phyloP scores from a whole-genome alignment of 2,888 invertebrate genomes.

The Abrostola tripartita region DNA sequence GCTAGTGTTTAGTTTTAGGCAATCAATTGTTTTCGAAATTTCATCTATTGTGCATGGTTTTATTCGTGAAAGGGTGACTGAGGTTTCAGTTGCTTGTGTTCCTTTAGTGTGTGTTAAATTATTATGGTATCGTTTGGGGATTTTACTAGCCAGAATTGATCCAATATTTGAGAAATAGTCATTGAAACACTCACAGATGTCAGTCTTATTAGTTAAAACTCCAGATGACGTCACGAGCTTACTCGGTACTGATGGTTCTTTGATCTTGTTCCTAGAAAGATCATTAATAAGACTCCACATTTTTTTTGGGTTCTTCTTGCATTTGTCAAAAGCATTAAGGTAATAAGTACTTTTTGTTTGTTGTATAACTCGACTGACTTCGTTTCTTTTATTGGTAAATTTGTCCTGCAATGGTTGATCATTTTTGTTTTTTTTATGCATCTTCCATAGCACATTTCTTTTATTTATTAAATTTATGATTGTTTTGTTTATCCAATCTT shows the following conservation, averaged over 20 bases:
- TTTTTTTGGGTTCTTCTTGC: slow-evolving; percentile 19
- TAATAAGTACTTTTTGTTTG: slow-evolving; percentile 24
- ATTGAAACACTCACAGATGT: slow-evolving; percentile 41
- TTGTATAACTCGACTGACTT: slow-evolving; percentile 15
- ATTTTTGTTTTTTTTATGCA: slow-evolving; percentile 15
- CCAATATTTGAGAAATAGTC: slow-evolving; percentile 35
- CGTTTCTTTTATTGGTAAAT: slow-evolving; percentile 26
- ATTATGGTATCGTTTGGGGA: slow-evolving; percentile 25
- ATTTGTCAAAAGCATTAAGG: slow-evolving; percentile 15
- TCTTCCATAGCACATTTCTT: neutral
- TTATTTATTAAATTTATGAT: neutral
- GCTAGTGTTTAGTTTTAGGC: slow-evolving; percentile 20
- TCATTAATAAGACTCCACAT: slow-evolving; percentile 25
- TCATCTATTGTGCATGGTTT: slow-evolving; percentile 1
- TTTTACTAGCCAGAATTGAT: slow-evolving; percentile 26
- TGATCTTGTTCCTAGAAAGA: slow-evolving; percentile 25
- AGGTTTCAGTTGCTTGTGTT: neutral
- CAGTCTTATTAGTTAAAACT: slow-evolving; percentile 16
- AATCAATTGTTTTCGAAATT: slow-evolving; percentile 14
- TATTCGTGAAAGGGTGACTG: slow-evolving; percentile 3
- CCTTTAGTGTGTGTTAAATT: neutral
- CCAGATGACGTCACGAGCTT: slow-evolving; percentile 19
- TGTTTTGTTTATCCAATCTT: neutral
- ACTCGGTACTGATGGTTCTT: slow-evolving; percentile 17
- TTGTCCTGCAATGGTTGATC: slow-evolving; percentile 8